phyloP scores from a whole-genome alignment of 2,888 invertebrate genomes.

The Melanchra persicariae region DNA sequence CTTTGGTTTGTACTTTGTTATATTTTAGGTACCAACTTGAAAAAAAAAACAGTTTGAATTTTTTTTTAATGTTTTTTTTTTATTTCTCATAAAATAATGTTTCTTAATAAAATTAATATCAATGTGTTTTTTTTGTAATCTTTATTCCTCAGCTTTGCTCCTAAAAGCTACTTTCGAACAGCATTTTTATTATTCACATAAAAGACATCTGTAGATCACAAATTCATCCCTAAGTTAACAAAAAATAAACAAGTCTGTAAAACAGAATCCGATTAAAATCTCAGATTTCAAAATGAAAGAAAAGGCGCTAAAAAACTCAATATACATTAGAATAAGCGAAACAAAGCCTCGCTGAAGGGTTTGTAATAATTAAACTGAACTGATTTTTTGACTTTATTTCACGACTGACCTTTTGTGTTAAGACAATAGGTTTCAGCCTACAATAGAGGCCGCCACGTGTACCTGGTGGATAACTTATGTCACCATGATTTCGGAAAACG shows the following conservation, averaged over 20 bases:
- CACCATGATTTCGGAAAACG: constrained; percentile 45
- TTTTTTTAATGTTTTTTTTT: no score
- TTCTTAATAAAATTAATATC: no score
- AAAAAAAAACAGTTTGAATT: no score
- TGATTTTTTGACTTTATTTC: constrained; percentile 75
- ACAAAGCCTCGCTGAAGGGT: constrained; percentile 69
- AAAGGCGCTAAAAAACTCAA: constrained; percentile 36
- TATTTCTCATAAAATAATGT: no score
- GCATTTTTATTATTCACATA: background rate
- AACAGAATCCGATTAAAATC: background rate
- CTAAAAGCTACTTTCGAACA: no score
- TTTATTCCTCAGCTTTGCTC: no score
- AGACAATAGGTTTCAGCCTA: constrained; percentile 68
- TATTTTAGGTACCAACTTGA: no score
- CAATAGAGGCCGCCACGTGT: constrained; percentile 71
- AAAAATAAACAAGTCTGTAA: background rate
- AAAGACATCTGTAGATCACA: background rate
- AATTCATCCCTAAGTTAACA: background rate
- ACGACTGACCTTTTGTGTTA: constrained; percentile 68
- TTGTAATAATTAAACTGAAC: constrained; percentile 70
- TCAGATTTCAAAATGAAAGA: constrained; percentile 22
- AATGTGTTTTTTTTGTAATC: no score
- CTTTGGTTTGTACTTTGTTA: no score
- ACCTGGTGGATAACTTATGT: constrained; percentile 61
- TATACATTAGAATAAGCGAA: constrained; percentile 57